Percentiles rank a stretch among this genome's conserved stretches.
Conservation (phyloP, 2,888 invertebrate genomes). For the Troglohyphantes excavatus region DNA sequence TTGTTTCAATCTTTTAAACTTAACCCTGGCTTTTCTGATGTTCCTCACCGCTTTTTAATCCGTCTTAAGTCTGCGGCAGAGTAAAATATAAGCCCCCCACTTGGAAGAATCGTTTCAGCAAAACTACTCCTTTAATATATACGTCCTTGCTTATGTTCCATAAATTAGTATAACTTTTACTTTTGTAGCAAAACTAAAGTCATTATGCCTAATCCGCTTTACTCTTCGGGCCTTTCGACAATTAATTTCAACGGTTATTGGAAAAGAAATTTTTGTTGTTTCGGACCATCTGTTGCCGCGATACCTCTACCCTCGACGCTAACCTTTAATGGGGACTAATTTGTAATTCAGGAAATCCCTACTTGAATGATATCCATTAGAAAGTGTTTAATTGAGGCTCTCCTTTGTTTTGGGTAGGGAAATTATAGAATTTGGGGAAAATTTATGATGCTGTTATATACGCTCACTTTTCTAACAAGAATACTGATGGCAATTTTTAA, state of each 20-base stretch:
- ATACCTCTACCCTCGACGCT: background rate
- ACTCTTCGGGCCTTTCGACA: conserved; percentile 39
- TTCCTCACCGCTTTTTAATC: conserved; percentile 3
- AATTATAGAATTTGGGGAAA: background rate
- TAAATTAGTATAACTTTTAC: conserved; percentile 71
- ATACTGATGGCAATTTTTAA: too few relatives aligned
- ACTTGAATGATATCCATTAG: conserved; percentile 19
- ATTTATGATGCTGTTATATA: too few relatives aligned
- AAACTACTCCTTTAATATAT: conserved; percentile 26
- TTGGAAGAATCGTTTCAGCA: conserved; percentile 30
- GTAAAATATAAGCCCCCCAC: background rate
- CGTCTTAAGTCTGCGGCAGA: conserved; percentile 6
- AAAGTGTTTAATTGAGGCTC: background rate
- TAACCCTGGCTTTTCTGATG: too few relatives aligned
- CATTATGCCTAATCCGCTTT: conserved; percentile 60
- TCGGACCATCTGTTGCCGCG: conserved; percentile 63
- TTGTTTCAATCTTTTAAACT: too few relatives aligned
- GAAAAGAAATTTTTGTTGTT: conserved; percentile 65
- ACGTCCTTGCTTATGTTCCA: conserved; percentile 30
- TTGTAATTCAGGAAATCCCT: conserved; percentile 67
- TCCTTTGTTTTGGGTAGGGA: background rate
- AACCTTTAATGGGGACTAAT: conserved; percentile 67
- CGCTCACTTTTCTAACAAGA: too few relatives aligned
- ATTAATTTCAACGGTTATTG: conserved; percentile 63
- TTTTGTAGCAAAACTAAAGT: conserved; percentile 53